Evolutionary conservation across 2,113 vertebrate genomes (phyloP), one percentile per base, ranked within the genome.

Genomic region (Oreochromis aureus): DNA sequence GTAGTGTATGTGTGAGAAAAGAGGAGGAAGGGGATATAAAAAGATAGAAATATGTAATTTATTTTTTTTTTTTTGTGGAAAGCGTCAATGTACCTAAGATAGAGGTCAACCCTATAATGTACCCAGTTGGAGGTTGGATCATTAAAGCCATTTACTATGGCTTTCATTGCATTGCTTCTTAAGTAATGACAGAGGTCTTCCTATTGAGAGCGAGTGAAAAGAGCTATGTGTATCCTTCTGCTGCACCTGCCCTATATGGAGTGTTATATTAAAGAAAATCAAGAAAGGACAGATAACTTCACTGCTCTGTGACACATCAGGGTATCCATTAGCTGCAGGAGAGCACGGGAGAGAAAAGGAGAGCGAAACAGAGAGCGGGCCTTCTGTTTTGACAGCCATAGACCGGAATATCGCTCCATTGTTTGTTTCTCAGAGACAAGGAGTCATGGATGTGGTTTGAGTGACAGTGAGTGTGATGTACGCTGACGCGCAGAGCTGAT

Each of bases 401-500:
- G 91, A 87, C 84, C 44, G 12, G 82, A 91, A 89, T 87, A 81
- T 90, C 79, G 86, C 87, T 87, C 86, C 83, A 89, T 92, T 95
- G 91, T 95, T 93, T 95, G 89, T 95, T 91, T 94, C 87, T 84
- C 90, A 30, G 84, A 86, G 89, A 86, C 87, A 86, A 94, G 81
- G 82, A 93, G 93, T 95, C 91, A 89, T 88, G 90, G 91, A 93
- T 92, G 92, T 87, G 89, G 78, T 86, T 89, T 95, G 96, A 96
- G 87, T 96, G 95, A 95, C 93, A 95, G 91, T 81, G 88, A 89
- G 83, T 86, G 80, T 81, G 80, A 95, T 92, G 89, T 54, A 92
- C 79, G 83, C 90, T 89, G 95, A 94, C 92, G 87, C 51, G 80
- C 27, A 55, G 89, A 90, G 91, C 93, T 92, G 94, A 94, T 94